Percentiles rank a stretch among this genome's conserved stretches.
Conservation (phyloP, 2,888 invertebrate genomes). For the Patella depressa region DNA sequence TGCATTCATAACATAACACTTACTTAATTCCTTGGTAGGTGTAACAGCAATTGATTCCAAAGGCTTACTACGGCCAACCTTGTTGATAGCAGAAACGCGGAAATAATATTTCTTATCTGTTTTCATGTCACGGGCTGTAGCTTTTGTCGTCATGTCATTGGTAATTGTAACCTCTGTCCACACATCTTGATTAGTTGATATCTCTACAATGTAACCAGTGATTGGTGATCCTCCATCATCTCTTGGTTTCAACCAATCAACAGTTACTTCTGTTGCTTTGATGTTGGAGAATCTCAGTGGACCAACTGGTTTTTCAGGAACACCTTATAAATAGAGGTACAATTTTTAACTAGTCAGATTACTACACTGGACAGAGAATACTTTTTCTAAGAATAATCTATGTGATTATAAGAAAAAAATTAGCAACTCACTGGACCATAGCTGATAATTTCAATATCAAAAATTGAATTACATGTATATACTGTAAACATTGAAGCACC, state of each 20-base stretch:
- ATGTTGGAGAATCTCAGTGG: constrained; percentile 58
- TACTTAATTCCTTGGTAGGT: constrained; percentile 54
- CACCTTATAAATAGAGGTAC: constrained; percentile 40
- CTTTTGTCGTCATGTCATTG: constrained; percentile 75
- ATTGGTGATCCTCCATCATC: constrained; percentile 69
- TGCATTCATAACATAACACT: constrained; percentile 5
- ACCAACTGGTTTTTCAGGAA: constrained; percentile 62
- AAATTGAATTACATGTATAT: too few relatives aligned
- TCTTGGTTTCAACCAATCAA: constrained; percentile 71
- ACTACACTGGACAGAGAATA: too few relatives aligned
- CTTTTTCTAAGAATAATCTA: too few relatives aligned
- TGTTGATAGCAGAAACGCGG: constrained; percentile 69
- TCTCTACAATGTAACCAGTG: constrained; percentile 66
- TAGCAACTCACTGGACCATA: too few relatives aligned
- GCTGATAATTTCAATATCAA: too few relatives aligned
- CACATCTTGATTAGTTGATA: constrained; percentile 79
- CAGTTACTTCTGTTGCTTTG: constrained; percentile 51
- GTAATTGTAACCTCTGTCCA: constrained; percentile 94
- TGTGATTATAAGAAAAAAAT: too few relatives aligned
- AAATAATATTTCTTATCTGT: constrained; percentile 65
- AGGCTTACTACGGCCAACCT: constrained; percentile 57
- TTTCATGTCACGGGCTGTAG: constrained; percentile 58
- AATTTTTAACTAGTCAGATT: neutral
- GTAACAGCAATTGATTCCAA: constrained; percentile 56
- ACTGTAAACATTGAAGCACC: too few relatives aligned